Evolutionary conservation across 1,140 invertebrate species (phyloP), one percentile per base, ranked within the genome.

Genomic region (Drosophila hydei): DNA sequence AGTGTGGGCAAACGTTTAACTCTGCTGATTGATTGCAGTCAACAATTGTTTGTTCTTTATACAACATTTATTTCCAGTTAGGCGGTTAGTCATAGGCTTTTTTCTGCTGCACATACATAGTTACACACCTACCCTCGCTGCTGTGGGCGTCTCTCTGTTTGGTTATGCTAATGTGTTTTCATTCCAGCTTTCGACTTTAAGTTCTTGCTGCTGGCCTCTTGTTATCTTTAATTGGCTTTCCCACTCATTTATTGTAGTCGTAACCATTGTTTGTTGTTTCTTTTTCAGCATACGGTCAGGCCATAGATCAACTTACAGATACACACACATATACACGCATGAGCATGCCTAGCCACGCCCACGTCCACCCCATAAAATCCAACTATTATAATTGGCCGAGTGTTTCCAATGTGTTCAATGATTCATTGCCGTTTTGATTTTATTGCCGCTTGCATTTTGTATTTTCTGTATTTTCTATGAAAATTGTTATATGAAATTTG

Each of bases 1-100:
- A 50, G 72, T 64, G 33, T 67, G 59, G 65, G 83, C 75, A 88
- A 88, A 59, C 84, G 79, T 88, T 88, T 88, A 88, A 88, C 75
- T 89, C 79, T 78, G 75, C 80, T 88, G 83, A 88, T 88, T 88
- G 83, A 88, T 88, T 88, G 83, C 83, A 79, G 83, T 88, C 83
- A 88, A 80, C 83, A 88, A 88, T 88, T 88, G 84, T 88, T 88
- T 83, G 79, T 88, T 77, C 83, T 77, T 83, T 88, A 81, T 88
- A 67, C 83, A 87, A 87, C 77, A 87, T 87, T 81, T 88, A 81
- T 87, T 88, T 78, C 51, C 74, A 74, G 80, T 83, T 85, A 79
- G 77, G 63, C 59, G 68, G 55, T 69, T 75, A 74, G 55, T 77
- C 70, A 52, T 72, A 74, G 64, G 58, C 71, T 56, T 58, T 40